Percentiles rank a stretch among this genome's conserved stretches.
Conservation (phyloP, 2,113 vertebrate genomes). For the Hylia prasina region DNA sequence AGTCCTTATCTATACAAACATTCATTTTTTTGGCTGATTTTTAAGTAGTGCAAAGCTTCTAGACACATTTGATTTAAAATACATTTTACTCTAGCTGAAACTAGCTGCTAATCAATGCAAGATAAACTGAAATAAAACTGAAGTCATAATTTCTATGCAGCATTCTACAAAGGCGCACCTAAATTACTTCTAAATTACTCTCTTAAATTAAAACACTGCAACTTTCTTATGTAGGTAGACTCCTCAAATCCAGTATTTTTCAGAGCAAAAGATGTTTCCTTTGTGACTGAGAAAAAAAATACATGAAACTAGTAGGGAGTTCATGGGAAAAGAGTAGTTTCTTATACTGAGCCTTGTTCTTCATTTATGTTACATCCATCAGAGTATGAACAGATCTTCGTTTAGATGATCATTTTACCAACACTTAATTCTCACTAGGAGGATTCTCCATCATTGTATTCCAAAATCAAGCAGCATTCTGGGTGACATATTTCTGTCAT, state of each 20-base stretch:
- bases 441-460: conserved; percentile 10
- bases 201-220: conserved; percentile 15
- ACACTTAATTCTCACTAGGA: neutral
- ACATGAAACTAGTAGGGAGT: neutral
- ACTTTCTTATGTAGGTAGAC: neutral
- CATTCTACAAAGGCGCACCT: neutral
- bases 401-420: conserved; percentile 32
- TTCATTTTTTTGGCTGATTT: conserved; percentile 40
- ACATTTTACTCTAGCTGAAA: conserved; percentile 26
- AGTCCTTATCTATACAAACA: conserved; percentile 50
- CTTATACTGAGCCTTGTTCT: neutral
- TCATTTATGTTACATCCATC: neutral
- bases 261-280: neutral
- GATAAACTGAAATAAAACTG: conserved; percentile 36
- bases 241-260: neutral
- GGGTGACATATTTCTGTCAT: conserved; percentile 37
- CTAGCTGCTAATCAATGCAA: conserved; percentile 50
- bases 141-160: neutral
- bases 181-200: conserved; percentile 19
- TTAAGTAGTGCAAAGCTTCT: conserved; percentile 35
- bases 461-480: conserved; percentile 13
- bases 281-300: neutral
- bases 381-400: conserved; percentile 17
- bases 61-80: conserved; percentile 38
- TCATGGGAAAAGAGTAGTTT: neutral